These are phyloP conservation scores for Pterocles gutturalis DNA, from an alignment of 2,113 vertebrate species.

Conservation along the genomic window DNA sequence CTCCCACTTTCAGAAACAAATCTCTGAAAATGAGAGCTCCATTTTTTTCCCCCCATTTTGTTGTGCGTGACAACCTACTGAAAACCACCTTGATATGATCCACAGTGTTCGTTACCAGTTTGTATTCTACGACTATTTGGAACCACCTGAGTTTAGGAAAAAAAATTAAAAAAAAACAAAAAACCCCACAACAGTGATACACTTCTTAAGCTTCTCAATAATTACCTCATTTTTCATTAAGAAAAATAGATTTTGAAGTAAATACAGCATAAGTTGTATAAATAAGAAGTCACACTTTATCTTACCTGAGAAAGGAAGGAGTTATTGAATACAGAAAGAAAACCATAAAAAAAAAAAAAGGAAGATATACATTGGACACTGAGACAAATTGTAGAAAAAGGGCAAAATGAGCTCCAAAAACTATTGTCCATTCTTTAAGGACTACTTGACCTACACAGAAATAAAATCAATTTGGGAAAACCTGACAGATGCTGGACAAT, in stretches of 20 bases:
- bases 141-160: neutral
- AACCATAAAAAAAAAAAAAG: neutral
- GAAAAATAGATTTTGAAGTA: neutral
- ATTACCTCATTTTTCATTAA: neutral
- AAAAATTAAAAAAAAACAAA: neutral
- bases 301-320: constrained; percentile 38
- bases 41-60: accelerated
- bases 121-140: neutral
- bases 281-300: neutral
- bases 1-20: neutral
- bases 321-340: neutral
- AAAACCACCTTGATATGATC: neutral
- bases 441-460: neutral
- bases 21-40: neutral
- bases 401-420: neutral
- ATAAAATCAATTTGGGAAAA: neutral
- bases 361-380: neutral
- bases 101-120: neutral
- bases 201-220: neutral
- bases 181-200: neutral
- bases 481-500: neutral
- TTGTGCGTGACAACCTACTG: neutral
- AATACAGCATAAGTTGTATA: neutral
- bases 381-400: neutral
- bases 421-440: neutral